phyloP scores from a whole-genome alignment of 1,140 invertebrate species.

The Anthonomus grandis region DNA sequence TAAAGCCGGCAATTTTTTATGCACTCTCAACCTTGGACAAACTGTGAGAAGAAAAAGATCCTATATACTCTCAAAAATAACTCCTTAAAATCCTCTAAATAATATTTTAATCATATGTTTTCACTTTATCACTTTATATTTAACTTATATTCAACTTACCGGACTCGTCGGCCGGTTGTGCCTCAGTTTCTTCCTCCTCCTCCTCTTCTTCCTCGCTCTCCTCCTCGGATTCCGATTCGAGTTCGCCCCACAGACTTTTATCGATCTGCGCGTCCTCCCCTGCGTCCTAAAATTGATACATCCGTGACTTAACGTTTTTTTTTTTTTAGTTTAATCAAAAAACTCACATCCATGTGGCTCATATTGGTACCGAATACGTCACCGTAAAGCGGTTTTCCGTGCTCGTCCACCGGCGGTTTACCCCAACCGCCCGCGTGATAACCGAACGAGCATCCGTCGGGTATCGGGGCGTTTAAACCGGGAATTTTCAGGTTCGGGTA shows the following conservation, averaged over 20 bases:
- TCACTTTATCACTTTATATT: not conserved
- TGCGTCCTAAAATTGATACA: conserved; percentile 53
- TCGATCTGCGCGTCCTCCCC: conserved; percentile 89
- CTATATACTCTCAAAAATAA: too few species aligned
- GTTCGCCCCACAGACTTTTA: conserved; percentile 92
- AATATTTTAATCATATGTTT: not conserved
- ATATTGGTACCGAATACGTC: conserved; percentile 91
- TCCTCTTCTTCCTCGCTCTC: conserved; percentile 86
- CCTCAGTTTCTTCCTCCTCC: conserved; percentile 71
- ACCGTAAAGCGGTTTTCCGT: conserved; percentile 95
- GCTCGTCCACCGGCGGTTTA: conserved; percentile 99
- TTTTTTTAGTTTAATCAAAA: not conserved
- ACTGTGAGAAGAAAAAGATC: too few species aligned
- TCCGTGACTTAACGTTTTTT: not conserved
- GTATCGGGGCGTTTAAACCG: conserved; percentile 89
- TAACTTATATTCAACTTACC: conserved; percentile 5
- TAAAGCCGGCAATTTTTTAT: too few species aligned
- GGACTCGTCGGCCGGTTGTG: conserved; percentile 55
- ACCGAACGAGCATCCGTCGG: conserved; percentile 95
- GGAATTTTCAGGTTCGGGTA: conserved; percentile 99
- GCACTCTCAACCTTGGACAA: too few species aligned
- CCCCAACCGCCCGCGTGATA: conserved; percentile 99
- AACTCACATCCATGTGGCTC: conserved; percentile 59
- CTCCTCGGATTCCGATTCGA: conserved; percentile 93
- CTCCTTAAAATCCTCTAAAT: too few species aligned